These are phyloP conservation scores for Raphicerus campestris DNA, from an alignment of 2,113 vertebrate species.

Conservation along the genomic window DNA sequence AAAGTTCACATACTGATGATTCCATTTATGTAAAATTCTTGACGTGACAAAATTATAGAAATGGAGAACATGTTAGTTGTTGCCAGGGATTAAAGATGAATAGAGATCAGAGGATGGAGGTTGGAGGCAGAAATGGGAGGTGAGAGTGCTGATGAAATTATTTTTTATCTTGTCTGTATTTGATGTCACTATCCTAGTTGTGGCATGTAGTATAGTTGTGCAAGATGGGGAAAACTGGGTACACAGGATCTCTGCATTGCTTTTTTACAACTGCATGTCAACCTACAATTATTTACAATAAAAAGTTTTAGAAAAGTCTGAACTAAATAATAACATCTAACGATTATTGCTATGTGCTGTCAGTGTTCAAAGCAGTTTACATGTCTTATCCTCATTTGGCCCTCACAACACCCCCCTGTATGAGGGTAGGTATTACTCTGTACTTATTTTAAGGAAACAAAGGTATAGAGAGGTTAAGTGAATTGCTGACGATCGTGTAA, in stretches of 20 bases:
- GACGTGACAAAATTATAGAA: background rate
- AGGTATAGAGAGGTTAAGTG: background rate
- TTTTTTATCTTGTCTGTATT: background rate
- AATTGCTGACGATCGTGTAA: background rate
- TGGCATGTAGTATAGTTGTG: background rate
- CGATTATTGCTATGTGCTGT: background rate
- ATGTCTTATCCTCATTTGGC: background rate
- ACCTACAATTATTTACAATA: background rate
- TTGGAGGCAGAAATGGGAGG: background rate
- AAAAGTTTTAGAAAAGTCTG: background rate
- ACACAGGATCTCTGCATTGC: background rate
- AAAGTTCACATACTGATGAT: background rate
- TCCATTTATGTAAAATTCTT: background rate
- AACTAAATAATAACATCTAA: background rate
- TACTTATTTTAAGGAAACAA: slow-evolving; percentile 5
- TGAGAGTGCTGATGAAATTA: background rate
- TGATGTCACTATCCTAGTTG: background rate
- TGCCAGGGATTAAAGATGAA: background rate
- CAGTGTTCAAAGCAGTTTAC: background rate
- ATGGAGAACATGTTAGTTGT: background rate
- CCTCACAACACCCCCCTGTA: background rate
- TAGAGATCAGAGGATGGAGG: background rate
- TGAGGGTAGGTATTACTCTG: background rate
- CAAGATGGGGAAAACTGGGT: background rate
- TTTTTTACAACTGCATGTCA: background rate